Conservation (phyloP, 2,797 vertebrate species). For the Apogon talboti region DNA sequence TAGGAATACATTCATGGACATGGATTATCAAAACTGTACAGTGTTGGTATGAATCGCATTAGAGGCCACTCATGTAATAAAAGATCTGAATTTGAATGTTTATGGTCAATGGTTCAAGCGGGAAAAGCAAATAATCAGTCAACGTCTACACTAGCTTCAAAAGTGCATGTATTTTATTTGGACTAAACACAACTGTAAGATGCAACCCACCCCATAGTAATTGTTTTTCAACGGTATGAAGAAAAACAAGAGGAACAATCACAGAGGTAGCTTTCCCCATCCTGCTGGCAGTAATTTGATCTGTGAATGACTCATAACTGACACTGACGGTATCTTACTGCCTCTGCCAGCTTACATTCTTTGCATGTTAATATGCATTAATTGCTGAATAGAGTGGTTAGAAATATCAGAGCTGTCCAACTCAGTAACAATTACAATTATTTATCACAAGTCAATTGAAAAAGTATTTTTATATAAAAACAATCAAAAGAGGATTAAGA, state of each 20-base stretch:
- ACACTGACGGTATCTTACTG: neutral
- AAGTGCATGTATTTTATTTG: no score
- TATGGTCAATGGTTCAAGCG: neutral
- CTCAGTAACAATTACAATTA: no score
- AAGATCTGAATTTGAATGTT: neutral
- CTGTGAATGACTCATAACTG: no score
- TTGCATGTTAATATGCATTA: neutral
- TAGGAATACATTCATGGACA: constrained; percentile 5
- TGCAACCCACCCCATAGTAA: neutral
- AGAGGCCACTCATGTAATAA: neutral
- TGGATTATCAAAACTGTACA: neutral
- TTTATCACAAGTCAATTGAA: no score
- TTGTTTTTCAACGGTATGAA: no score
- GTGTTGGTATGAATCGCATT: neutral
- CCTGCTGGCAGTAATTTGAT: no score
- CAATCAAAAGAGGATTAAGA: neutral
- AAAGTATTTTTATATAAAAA: no score
- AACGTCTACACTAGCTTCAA: neutral
- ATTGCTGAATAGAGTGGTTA: neutral
- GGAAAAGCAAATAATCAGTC: neutral
- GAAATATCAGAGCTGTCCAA: neutral
- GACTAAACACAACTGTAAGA: neutral
- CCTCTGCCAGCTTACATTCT: neutral
- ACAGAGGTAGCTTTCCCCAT: no score
- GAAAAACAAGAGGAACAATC: no score